Conservation (phyloP, 2,888 invertebrate species). For the Sacculina carcini region DNA sequence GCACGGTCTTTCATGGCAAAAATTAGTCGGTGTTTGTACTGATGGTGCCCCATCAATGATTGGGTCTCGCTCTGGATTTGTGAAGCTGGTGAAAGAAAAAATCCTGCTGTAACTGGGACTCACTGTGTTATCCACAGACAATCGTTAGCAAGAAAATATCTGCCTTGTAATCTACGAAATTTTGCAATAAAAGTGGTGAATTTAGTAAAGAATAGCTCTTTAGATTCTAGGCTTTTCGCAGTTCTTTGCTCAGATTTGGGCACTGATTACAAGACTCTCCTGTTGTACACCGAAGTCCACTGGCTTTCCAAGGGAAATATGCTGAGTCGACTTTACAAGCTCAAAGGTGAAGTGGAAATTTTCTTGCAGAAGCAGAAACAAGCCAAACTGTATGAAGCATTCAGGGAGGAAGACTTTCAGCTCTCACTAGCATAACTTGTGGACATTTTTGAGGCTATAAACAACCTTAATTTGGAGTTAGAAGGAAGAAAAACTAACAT, state of each 20-base stretch:
- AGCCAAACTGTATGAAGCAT: not conserved
- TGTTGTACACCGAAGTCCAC: conserved; percentile 10
- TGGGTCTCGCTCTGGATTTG: conserved; percentile 7
- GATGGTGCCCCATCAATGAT: too few species aligned
- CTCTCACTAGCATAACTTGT: conserved; percentile 6
- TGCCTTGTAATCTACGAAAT: conserved; percentile 2
- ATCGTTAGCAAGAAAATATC: conserved; percentile 2
- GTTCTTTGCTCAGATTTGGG: too few species aligned
- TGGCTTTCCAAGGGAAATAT: conserved; percentile 9
- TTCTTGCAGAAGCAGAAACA: conserved; percentile 7
- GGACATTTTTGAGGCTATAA: not conserved
- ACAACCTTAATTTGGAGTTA: conserved; percentile 3
- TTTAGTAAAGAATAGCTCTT: conserved; percentile 3
- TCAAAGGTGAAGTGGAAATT: conserved; percentile 6
- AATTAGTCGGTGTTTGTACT: conserved; percentile 4
- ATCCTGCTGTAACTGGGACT: conserved; percentile 5
- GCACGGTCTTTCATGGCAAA: conserved; percentile 4
- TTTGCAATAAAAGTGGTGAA: conserved; percentile 4
- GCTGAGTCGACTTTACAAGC: conserved; percentile 8
- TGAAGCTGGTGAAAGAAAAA: conserved; percentile 4
- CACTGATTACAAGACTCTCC: conserved; percentile 6
- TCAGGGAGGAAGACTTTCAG: not conserved
- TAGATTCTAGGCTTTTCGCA: conserved; percentile 5
- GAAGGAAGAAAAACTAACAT: conserved; percentile 1
- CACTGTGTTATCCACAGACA: conserved; percentile 6